Evolutionary conservation across 1,140 invertebrate species (phyloP), one percentile per base, ranked within the genome.

Genomic region (Acromyrmex echinatior): DNA sequence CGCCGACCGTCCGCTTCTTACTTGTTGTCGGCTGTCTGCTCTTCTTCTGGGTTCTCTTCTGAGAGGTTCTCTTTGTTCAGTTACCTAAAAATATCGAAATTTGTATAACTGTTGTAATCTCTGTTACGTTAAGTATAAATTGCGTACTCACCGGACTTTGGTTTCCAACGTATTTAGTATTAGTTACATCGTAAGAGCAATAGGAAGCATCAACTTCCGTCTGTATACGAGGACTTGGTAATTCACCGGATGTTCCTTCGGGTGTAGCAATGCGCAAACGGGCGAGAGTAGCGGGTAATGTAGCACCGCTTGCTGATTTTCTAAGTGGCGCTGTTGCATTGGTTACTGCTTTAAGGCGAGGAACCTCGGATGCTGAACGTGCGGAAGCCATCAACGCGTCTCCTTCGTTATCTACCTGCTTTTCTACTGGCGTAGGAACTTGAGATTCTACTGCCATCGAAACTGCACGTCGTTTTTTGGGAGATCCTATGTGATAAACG

Each of bases 181-280:
- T 95, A 45, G 95, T 95, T 9, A 94, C 92, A 66, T 95, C 95
- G 58, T 95, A 95, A 51, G 95, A 95, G 76, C 94, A 96, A 80
- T 96, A 96, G 18, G 96, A 96, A 63, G 96, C 96, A 92, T 97
- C 96, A 6, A 96, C 96, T 86, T 96, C 96, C 0, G 96, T 96
- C 14, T 96, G 95, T 82, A 96, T 96, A 16, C 96, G 94, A 7
- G 96, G 96, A 82, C 96, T 96, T 9, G 96, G 95, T 0, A 96
- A 94, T 90, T 96, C 96, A 39, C 91, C 93, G 31, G 93, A 81
- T 0, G 91, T 81, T 28, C 87, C 87, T 16, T 95, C 95, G 0
- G 94, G 93, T 25, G 94, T 91, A 25, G 95, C 93, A 0, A 95
- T 94, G 6, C 95, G 93, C 6, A 95, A 88, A 65, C 95, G 93